Base-by-base conservation (phyloP, 2,888 invertebrate species). In the Aphodius granarius region DNA sequence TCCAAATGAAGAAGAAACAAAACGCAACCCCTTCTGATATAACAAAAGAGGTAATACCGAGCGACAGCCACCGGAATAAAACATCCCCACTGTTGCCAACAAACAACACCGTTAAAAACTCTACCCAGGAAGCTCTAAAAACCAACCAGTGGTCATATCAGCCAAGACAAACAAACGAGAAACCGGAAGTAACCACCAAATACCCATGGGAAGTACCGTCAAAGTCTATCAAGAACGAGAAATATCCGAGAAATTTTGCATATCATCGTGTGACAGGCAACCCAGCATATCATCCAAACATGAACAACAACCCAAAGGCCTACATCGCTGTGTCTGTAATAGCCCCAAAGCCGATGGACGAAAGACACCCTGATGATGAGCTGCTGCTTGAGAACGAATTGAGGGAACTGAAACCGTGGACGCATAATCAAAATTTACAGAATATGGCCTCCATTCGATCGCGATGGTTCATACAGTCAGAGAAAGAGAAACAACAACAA, bases 301-400 rank as follows among this genome's bases (percentile, higher is more conserved):
- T 84, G 15, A 84, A 85, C 77, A 86, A 85, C 79, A 86, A 83
- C 76, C 86, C 86, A 6, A 87, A 86, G 77, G 87, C 87, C 4
- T 87, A 87, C 79, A 86, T 87, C 64, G 87, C 87, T 0, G 87
- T 87, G 5, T 87, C 87, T 15, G 85, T 87, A 21, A 86, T 87
- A 78, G 86, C 86, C 6, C 87, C 87, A 4, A 87, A 86, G 78
- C 81, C 84, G 4, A 77, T 82, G 19, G 78, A 81, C 66, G 72
- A 78, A 0, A 73, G 79, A 20, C 79, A 81, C 20, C 80, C 80
- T 15, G 78, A 78, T 18, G 83, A 85, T 22, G 85, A 85, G 66
- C 75, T 84, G 21, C 79, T 82, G 66, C 78, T 87, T 72, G 87
- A 87, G 80, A 85, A 86, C 71, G 86, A 87, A 78, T 81, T 87